These are phyloP conservation scores for Rhynchonycteris naso DNA, from an alignment of 2,797 vertebrate species.

Conservation along the genomic window DNA sequence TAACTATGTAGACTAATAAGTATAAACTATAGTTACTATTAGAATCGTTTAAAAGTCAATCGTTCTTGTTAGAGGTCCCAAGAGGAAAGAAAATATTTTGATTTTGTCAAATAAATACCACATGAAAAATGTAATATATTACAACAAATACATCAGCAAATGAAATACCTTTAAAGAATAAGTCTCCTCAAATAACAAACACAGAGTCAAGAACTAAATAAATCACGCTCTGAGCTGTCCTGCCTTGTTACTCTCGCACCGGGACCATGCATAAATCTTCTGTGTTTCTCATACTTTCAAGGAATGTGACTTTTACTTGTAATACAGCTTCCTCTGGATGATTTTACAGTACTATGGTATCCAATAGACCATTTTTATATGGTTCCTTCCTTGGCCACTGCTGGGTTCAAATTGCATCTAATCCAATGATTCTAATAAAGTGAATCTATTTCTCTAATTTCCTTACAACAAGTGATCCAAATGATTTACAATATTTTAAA, in stretches of 20 bases:
- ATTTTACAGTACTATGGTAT: neutral
- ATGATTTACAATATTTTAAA: conserved; percentile 10
- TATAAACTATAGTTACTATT: neutral
- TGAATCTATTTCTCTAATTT: neutral
- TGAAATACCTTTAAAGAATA: conserved; percentile 52
- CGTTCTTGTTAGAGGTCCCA: neutral
- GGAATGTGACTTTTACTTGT: conserved; percentile 27
- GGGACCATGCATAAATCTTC: neutral
- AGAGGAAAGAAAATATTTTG: conserved; percentile 35
- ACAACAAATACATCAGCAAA: conserved; percentile 54
- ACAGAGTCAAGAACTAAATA: neutral
- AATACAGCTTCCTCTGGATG: conserved; percentile 51
- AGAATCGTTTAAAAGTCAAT: conserved; percentile 34
- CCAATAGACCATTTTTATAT: neutral
- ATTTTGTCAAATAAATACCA: conserved; percentile 26
- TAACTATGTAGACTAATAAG: neutral
- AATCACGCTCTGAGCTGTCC: neutral
- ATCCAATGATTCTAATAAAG: neutral
- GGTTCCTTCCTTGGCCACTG: neutral
- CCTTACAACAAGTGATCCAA: neutral
- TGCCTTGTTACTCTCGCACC: neutral
- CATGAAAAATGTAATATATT: conserved; percentile 4
- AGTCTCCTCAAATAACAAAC: conserved; percentile 35
- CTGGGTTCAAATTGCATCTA: neutral
- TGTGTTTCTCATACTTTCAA: conserved; percentile 13